phyloP scores from a whole-genome alignment of 2,888 invertebrate species.

The Pterostichus madidus region DNA sequence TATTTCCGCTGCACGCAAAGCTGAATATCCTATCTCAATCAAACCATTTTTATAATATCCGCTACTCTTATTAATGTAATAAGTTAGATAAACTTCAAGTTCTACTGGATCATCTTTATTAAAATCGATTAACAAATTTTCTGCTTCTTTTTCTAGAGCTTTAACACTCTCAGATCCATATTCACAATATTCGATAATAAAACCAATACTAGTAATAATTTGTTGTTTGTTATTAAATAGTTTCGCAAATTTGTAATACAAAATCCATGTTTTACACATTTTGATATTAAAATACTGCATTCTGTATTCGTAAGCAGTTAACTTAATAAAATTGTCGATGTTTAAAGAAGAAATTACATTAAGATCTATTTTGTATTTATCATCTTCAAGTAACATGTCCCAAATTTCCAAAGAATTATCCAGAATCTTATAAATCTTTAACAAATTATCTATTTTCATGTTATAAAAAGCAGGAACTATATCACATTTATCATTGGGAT shows the following conservation, averaged over 20 bases:
- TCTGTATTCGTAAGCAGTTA: constrained; percentile 71
- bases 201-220: constrained; percentile 70
- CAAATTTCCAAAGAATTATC: constrained; percentile 69
- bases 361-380: not conserved
- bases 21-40: constrained; percentile 68
- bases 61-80: constrained; percentile 68
- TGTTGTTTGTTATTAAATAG: constrained; percentile 68
- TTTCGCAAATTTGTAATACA: constrained; percentile 70
- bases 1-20: constrained; percentile 69
- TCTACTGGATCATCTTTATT: constrained; percentile 22
- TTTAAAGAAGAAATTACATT: constrained; percentile 65
- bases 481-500: constrained; percentile 73
- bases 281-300: constrained; percentile 70
- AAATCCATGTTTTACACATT: constrained; percentile 70
- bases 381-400: constrained; percentile 64
- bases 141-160: constrained; percentile 42
- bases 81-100: constrained; percentile 59
- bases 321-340: constrained; percentile 67
- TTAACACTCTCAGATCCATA: not conserved
- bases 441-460: constrained; percentile 70
- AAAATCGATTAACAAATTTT: constrained; percentile 32
- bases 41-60: constrained; percentile 66
- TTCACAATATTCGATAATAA: constrained; percentile 68
- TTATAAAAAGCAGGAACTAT: constrained; percentile 71
- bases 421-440: constrained; percentile 69